A percentile compares a stretch with the other conserved stretches of the same genome.
Conservation (phyloP, 2,113 vertebrate species). For the Nesospiza acunhae region DNA sequence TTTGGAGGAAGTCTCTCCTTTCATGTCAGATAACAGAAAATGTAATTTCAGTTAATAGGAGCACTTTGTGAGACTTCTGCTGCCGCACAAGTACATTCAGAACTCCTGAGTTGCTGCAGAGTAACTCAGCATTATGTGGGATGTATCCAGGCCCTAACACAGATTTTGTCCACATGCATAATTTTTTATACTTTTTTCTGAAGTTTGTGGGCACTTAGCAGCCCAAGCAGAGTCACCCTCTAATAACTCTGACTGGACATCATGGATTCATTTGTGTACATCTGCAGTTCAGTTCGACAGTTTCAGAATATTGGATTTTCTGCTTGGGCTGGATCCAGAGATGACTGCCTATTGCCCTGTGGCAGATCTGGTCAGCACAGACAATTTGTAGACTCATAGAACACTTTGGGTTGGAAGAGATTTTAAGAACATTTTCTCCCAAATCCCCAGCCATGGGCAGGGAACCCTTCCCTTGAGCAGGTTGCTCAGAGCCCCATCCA, state of each 20-base stretch:
- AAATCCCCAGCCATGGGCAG: not conserved
- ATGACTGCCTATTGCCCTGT: not conserved
- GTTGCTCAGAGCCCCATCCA: not conserved
- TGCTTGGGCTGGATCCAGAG: not conserved
- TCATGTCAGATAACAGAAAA: not conserved
- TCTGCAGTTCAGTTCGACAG: not conserved
- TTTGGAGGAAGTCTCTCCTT: not conserved
- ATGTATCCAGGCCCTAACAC: not conserved
- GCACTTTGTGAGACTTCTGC: not conserved
- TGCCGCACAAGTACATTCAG: not conserved
- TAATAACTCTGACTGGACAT: not conserved
- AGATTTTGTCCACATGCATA: not conserved
- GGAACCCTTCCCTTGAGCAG: not conserved
- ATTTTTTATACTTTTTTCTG: not conserved
- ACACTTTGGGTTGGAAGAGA: not conserved
- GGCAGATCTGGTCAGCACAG: not conserved
- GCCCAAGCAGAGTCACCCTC: not conserved
- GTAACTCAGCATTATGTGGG: not conserved
- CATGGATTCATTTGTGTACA: not conserved
- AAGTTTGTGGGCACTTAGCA: not conserved
- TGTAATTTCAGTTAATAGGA: not conserved
- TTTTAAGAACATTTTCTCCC: not conserved
- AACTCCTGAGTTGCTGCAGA: not conserved
- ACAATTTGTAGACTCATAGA: not conserved
- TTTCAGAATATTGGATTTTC: not conserved